Percentiles rank a stretch among this genome's conserved stretches.
phyloP scores from a whole-genome alignment of 2,888 invertebrate species.

The Drosophila villosipedis region DNA sequence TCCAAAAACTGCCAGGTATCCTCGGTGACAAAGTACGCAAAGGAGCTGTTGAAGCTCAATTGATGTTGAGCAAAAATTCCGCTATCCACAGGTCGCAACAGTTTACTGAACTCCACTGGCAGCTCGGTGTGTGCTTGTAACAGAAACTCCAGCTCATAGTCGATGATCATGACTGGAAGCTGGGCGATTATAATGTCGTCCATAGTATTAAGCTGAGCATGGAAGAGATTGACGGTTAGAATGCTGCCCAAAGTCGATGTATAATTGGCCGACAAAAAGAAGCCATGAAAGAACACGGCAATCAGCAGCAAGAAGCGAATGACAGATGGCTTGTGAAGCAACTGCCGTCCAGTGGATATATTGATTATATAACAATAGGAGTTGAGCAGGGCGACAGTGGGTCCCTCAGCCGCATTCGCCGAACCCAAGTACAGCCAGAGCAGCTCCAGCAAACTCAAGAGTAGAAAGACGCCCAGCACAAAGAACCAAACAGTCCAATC shows the following conservation, averaged over 20 bases:
- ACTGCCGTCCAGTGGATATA: constrained; percentile 50
- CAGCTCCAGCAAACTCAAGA: constrained; percentile 51
- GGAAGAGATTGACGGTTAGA: constrained; percentile 73
- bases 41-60: constrained; percentile 63
- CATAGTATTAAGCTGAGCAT: constrained; percentile 75
- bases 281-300: constrained; percentile 71
- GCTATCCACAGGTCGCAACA: constrained; percentile 68
- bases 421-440: constrained; percentile 47
- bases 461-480: constrained; percentile 46
- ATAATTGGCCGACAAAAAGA: constrained; percentile 73
- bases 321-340: constrained; percentile 42
- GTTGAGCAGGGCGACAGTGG: constrained; percentile 33
- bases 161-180: constrained; percentile 78
- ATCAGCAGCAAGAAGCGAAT: constrained; percentile 59
- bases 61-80: constrained; percentile 63
- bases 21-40: constrained; percentile 75
- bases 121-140: constrained; percentile 47
- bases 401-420: background rate
- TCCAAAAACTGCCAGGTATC: constrained; percentile 78
- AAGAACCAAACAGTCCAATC: constrained; percentile 67
- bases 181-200: constrained; percentile 70
- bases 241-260: constrained; percentile 80
- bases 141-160: constrained; percentile 79
- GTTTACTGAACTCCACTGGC: constrained; percentile 51
- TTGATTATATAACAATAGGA: constrained; percentile 71